phyloP scores from a whole-genome alignment of 2,113 vertebrate genomes.

The Sciurus niger region DNA sequence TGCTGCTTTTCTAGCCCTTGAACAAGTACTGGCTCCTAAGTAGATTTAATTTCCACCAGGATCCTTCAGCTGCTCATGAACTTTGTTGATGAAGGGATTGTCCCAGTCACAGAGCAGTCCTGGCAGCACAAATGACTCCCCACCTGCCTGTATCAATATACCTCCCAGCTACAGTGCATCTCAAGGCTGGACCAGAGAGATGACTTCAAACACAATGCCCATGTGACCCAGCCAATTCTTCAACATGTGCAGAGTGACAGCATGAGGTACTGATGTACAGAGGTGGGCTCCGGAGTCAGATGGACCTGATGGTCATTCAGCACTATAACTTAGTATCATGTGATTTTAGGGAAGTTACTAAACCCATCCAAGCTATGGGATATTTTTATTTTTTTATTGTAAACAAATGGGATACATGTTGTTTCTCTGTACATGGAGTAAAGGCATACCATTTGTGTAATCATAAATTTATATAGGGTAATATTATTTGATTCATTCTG shows the following conservation, averaged over 20 bases:
- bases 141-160: neutral
- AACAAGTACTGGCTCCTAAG: neutral
- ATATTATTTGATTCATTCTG: too few relatives aligned
- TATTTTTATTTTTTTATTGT: too few relatives aligned
- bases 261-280: neutral
- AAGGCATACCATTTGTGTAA: too few relatives aligned
- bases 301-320: neutral
- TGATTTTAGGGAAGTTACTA: neutral
- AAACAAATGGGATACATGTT: too few relatives aligned
- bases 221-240: neutral
- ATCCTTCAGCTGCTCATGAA: neutral
- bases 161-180: neutral
- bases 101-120: neutral
- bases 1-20: neutral
- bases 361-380: neutral
- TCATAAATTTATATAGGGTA: too few relatives aligned
- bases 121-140: neutral
- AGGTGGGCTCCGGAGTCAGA: neutral
- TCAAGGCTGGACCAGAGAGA: conserved; percentile 10
- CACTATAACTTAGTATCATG: neutral
- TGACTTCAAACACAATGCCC: neutral
- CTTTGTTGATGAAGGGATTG: neutral
- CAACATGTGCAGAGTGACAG: neutral
- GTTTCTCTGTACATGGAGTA: too few relatives aligned
- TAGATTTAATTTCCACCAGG: neutral